These are phyloP conservation scores for Motacilla tschutschensis DNA, from an alignment of 2,113 vertebrate genomes.

Conservation along the genomic window DNA sequence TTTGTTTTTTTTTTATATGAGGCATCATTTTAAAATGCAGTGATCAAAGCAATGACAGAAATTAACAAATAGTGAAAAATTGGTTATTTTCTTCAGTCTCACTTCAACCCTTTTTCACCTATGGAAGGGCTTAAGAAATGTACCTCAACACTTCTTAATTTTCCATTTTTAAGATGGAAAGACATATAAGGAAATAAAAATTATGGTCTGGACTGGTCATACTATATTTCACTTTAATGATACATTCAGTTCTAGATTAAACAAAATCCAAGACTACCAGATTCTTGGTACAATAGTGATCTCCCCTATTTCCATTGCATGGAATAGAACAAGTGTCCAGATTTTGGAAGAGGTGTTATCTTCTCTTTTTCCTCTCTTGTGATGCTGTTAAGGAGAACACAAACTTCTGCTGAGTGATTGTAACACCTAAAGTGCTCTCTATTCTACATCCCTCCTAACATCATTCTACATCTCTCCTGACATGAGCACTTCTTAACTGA, in stretches of 20 bases:
- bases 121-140: neutral
- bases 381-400: neutral
- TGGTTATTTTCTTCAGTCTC: neutral
- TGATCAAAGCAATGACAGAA: neutral
- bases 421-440: neutral
- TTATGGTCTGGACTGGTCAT: neutral
- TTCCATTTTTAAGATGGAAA: neutral
- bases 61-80: neutral
- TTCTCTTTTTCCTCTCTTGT: neutral
- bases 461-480: neutral
- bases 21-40: neutral
- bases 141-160: neutral
- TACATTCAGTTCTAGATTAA: neutral
- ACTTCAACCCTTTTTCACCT: neutral
- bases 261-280: neutral
- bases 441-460: neutral
- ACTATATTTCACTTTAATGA: neutral
- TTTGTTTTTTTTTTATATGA: neutral
- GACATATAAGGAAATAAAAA: neutral
- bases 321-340: neutral
- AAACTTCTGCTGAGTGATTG: neutral
- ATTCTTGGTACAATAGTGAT: neutral
- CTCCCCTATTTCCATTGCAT: neutral
- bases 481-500: neutral
- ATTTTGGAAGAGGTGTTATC: neutral